These are phyloP conservation scores for Orientallactaga bullata DNA, from an alignment of 2,113 vertebrate species.

Conservation along the genomic window DNA sequence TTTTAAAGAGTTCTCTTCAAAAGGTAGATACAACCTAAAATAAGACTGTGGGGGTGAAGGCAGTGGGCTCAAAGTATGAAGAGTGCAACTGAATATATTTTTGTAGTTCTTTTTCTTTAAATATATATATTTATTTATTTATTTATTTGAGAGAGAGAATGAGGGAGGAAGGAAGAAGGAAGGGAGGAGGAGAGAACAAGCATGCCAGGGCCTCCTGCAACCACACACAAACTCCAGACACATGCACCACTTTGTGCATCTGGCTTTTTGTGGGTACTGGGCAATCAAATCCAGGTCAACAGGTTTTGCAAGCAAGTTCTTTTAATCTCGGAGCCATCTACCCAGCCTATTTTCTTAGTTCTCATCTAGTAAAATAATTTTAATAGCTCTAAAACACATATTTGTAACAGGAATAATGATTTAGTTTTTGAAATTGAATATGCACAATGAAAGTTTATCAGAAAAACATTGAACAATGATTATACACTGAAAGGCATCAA, in stretches of 20 bases:
- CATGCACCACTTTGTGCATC: too few species aligned
- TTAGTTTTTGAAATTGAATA: background rate
- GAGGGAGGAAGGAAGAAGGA: too few species aligned
- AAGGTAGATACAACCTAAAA: background rate
- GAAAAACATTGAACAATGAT: background rate
- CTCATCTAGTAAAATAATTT: background rate
- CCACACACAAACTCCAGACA: too few species aligned
- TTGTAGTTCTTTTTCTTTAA: background rate
- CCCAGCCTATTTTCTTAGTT: background rate
- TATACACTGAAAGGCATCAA: background rate
- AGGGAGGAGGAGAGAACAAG: too few species aligned
- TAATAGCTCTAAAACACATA: constrained; percentile 23
- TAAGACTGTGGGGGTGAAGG: background rate
- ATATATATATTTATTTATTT: too few species aligned
- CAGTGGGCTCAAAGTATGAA: background rate
- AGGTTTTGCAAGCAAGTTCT: too few species aligned
- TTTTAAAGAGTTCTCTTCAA: constrained; percentile 19
- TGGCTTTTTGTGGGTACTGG: too few species aligned
- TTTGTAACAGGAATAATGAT: background rate
- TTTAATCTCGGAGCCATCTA: too few species aligned
- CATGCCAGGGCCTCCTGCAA: too few species aligned
- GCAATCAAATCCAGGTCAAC: too few species aligned
- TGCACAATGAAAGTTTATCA: background rate
- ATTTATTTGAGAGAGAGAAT: too few species aligned
- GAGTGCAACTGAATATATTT: background rate